Percentiles rank a stretch among this genome's conserved stretches.
Conservation (phyloP, 2,797 vertebrate species). For the Myoxocephalus aenaeus region DNA sequence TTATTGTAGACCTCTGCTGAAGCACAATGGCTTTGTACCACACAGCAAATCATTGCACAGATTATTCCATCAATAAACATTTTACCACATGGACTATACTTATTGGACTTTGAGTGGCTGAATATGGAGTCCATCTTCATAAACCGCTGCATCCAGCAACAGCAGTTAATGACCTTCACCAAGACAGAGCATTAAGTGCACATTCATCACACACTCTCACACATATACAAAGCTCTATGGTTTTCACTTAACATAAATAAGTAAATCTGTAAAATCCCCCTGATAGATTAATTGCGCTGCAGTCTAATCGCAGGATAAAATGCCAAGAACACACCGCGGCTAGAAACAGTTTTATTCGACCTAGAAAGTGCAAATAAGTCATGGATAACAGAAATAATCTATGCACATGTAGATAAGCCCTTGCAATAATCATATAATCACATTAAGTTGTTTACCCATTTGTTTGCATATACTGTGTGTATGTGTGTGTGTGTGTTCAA, state of each 20-base stretch:
- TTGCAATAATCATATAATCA: conserved; percentile 39
- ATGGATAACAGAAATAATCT: conserved; percentile 16
- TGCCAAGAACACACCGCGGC: conserved; percentile 7
- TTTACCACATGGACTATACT: conserved; percentile 29
- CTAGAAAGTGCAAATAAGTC: conserved; percentile 15
- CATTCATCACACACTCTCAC: conserved; percentile 42
- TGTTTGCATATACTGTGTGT: conserved; percentile 26
- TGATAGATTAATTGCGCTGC: conserved; percentile 16
- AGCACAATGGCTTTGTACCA: conserved; percentile 15
- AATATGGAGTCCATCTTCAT: conserved; percentile 39
- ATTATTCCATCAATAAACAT: conserved; percentile 57
- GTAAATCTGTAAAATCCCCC: conserved; percentile 34
- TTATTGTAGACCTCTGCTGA: not conserved
- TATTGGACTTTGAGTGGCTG: conserved; percentile 47
- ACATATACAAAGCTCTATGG: not conserved
- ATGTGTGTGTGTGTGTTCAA: not conserved
- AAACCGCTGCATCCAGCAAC: conserved; percentile 11
- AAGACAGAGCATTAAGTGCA: conserved; percentile 48
- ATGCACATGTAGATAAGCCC: conserved; percentile 30
- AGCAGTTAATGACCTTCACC: conserved; percentile 42
- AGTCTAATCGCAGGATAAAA: conserved; percentile 37
- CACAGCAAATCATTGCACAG: conserved; percentile 12
- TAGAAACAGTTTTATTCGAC: conserved; percentile 6
- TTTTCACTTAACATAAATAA: conserved; percentile 51
- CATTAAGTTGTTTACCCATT: conserved; percentile 35